A percentile compares a stretch with the other conserved stretches of the same genome.
phyloP scores from a whole-genome alignment of 2,113 vertebrate species.

The Megaceryle maxima region DNA sequence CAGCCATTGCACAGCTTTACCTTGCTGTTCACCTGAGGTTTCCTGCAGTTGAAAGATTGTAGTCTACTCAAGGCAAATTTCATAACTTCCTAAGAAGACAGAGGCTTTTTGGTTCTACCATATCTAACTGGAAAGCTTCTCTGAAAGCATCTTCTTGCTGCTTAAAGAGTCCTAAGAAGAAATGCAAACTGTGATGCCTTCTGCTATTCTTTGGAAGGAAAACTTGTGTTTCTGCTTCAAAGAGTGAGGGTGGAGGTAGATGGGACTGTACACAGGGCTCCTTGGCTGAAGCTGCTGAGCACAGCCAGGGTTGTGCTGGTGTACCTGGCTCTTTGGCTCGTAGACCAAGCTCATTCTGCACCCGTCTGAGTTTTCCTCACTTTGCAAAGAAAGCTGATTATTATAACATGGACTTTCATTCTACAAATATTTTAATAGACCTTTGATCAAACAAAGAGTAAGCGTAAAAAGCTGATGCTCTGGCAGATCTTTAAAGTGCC shows the following conservation, averaged over 20 bases:
- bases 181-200: background rate
- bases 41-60: background rate
- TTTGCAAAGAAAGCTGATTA: background rate
- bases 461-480: background rate
- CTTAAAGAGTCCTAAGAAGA: background rate
- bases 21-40: background rate
- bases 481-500: background rate
- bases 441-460: background rate
- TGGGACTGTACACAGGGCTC: background rate
- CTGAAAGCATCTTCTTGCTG: rapidly evolving
- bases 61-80: background rate
- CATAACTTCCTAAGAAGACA: background rate
- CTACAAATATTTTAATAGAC: background rate
- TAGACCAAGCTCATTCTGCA: rapidly evolving
- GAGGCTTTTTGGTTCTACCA: background rate
- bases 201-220: background rate
- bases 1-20: background rate
- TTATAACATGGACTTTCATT: background rate
- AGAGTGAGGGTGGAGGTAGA: background rate
- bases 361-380: background rate
- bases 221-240: background rate
- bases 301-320: rapidly evolving
- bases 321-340: background rate
- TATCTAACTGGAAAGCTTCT: background rate
- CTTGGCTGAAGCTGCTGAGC: background rate